These are phyloP conservation scores for Artibeus lituratus DNA, from an alignment of 2,797 vertebrate genomes.

Conservation along the genomic window DNA sequence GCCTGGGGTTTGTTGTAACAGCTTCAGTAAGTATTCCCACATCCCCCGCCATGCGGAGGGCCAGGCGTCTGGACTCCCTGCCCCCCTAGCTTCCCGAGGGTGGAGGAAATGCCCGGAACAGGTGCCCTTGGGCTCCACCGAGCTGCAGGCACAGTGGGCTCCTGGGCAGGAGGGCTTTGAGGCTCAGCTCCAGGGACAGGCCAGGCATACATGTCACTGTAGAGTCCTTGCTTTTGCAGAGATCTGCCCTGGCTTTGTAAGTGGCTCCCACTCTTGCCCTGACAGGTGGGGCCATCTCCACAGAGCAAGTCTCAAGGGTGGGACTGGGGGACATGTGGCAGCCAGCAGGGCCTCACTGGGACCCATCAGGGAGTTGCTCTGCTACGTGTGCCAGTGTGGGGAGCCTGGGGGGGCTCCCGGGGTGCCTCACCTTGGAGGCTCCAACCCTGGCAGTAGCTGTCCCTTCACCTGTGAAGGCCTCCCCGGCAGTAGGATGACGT, in stretches of 20 bases:
- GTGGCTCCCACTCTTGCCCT: background rate
- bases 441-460: accelerated
- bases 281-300: background rate
- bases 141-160: background rate
- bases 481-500: background rate
- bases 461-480: background rate
- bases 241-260: background rate
- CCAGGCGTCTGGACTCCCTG: background rate
- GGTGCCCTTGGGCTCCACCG: background rate
- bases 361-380: background rate
- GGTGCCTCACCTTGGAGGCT: background rate
- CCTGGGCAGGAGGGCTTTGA: background rate
- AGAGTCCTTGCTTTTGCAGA: background rate
- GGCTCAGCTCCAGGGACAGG: background rate
- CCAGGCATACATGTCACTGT: background rate
- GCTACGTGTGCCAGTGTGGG: background rate
- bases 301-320: background rate
- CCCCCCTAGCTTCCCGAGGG: background rate
- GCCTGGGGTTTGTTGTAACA: background rate
- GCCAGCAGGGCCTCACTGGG: background rate
- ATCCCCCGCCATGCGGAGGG: background rate
- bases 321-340: background rate
- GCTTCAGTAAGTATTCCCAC: background rate
- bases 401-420: background rate
- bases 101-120: background rate